phyloP scores from a whole-genome alignment of 2,888 invertebrate genomes.

The Drosophila sordidula region DNA sequence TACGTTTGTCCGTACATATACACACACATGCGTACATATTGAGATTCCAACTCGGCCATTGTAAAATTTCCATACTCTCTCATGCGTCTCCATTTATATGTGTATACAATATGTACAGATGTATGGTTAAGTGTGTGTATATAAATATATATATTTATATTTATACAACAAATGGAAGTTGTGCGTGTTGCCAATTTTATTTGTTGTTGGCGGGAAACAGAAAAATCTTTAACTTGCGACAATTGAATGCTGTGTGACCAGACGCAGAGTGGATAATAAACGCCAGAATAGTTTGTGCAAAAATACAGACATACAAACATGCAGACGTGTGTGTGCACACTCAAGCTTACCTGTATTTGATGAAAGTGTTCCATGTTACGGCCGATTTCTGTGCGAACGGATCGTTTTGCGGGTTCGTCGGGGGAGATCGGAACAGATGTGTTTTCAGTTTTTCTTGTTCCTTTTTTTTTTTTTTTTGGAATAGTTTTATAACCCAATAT shows the following conservation, averaged over 20 bases:
- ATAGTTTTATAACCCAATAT: conserved; percentile 31
- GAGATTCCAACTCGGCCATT: conserved; percentile 50
- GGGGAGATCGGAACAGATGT: conserved; percentile 6
- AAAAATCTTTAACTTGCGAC: conserved; percentile 35
- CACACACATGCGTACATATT: conserved; percentile 19
- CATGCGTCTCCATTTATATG: conserved; percentile 38
- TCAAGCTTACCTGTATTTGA: conserved; percentile 84
- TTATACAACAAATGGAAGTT: conserved; percentile 21
- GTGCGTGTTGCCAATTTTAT: conserved; percentile 52
- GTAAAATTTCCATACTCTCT: conserved; percentile 60
- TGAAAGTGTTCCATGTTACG: conserved; percentile 84
- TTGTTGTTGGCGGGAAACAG: conserved; percentile 60
- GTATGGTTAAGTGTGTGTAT: conserved; percentile 9
- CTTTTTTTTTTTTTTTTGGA: conserved; percentile 7
- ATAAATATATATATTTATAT: conserved; percentile 5
- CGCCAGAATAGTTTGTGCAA: conserved; percentile 38
- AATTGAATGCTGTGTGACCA: conserved; percentile 14
- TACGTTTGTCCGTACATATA: conserved; percentile 31
- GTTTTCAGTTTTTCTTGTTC: conserved; percentile 11
- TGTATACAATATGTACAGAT: conserved; percentile 27
- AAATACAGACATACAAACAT: conserved; percentile 19
- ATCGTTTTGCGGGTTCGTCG: conserved; percentile 17
- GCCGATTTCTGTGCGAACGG: conserved; percentile 30
- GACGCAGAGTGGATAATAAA: conserved; percentile 32
- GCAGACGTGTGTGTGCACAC: conserved; percentile 31